A percentile compares a stretch with the other conserved stretches of the same genome.
phyloP scores from a whole-genome alignment of 2,113 vertebrate genomes.

The Anhinga rufa region DNA sequence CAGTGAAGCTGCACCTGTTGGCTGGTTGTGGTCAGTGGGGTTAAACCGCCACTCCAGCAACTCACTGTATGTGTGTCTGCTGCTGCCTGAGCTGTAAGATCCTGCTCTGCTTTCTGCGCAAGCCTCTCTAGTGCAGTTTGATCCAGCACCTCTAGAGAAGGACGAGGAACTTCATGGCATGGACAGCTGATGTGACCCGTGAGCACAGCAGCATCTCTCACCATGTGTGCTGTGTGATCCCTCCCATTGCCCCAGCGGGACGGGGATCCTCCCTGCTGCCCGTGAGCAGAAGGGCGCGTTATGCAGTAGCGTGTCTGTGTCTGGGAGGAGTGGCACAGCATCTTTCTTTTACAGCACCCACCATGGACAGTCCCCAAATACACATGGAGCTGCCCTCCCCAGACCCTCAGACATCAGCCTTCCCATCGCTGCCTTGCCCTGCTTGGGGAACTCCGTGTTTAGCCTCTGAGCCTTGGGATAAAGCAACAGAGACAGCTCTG shows the following conservation, averaged over 20 bases:
- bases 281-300: not conserved
- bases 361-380: not conserved
- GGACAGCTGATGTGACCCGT: not conserved
- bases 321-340: not conserved
- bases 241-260: fast-evolving
- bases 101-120: not conserved
- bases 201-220: not conserved
- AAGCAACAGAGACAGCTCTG: not conserved
- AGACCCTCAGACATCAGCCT: not conserved
- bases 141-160: not conserved
- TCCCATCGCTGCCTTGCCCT: not conserved
- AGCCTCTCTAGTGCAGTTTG: not conserved
- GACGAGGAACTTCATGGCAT: not conserved
- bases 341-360: not conserved
- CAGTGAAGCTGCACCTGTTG: not conserved
- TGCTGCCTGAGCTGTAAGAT: not conserved
- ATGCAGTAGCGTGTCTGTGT: fast-evolving
- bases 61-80: not conserved
- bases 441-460: not conserved
- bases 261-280: not conserved
- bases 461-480: not conserved
- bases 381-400: not conserved
- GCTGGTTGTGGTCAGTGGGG: not conserved
- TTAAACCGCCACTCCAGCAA: not conserved
- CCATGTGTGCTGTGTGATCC: not conserved